Base-by-base conservation (phyloP, 2,888 invertebrate genomes). In the Hydrotaea diabolus region DNA sequence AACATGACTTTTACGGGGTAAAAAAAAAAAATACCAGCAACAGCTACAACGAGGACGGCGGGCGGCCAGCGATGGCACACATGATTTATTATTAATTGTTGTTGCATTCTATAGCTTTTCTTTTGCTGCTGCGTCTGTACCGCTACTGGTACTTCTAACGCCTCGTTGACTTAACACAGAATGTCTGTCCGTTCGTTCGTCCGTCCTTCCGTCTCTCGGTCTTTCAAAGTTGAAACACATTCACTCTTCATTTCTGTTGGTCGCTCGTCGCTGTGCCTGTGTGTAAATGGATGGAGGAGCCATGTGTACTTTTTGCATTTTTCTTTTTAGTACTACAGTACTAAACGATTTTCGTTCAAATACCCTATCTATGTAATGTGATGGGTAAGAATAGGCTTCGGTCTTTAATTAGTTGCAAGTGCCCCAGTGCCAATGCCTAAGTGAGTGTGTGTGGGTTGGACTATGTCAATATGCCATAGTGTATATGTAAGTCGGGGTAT, bases 1-100 rank as follows among this genome's bases (percentile, higher is more conserved):
- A 80, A 80, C 75, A 80, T 72, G 77, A 71, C 19, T 75, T 57
- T 74, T 53, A 43, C 39, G 64, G 21, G 62, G 36, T 43, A 26
- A 55, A 36, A 49, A 49, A 49, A 49, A 49, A n/a, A n/a, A 49
- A 49, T 3, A n/a, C n/a, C 26, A 21, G 17, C 15, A 69, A 36
- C 17, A 66, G 55, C n/a, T 69, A 39, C 62, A 19, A 26, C 9
- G 19, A 19, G 23, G 19, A 26, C 3, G 53, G 49, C 26, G 21
- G 3, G 43, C 17, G 3, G 43, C 17, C 36, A 64, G 36, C 2
- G 31, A 31, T 39, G 19, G 19, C 17, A 66, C 66, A 39, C 43
- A 66, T 66, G 66, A 66, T 66, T 66, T 66, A 66, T 19, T 66
- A 66, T 66, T 66, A 39, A 43, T 43, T 43, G 5, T 46, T 73